These are phyloP conservation scores for Adoxophyes honmai DNA, from an alignment of 1,140 invertebrate genomes.

Conservation along the genomic window DNA sequence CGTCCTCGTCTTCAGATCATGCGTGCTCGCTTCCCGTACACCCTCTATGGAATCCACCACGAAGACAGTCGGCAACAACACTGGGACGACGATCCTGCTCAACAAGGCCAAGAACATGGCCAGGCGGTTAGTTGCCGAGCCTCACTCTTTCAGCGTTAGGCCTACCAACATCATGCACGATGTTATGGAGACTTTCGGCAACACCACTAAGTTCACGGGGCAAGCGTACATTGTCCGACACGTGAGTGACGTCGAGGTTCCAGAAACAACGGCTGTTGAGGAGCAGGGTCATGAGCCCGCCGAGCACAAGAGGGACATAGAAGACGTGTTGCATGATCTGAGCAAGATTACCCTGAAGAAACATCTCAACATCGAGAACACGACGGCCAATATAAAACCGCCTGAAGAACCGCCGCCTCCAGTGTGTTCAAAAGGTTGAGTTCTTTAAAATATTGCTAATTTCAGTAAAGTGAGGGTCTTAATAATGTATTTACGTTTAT, in stretches of 20 bases:
- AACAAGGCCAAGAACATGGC: conserved; percentile 73
- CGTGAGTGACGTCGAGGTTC: conserved; percentile 50
- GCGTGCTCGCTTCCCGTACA: conserved; percentile 73
- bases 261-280: conserved; percentile 39
- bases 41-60: conserved; percentile 64
- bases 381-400: conserved; percentile 68
- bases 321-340: conserved; percentile 69
- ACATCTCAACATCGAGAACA: conserved; percentile 67
- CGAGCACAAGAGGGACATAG: conserved; percentile 69
- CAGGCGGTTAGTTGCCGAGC: conserved; percentile 57
- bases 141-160: conserved; percentile 54
- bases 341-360: conserved; percentile 71
- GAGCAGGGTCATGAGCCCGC: conserved; percentile 52
- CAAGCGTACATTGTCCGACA: conserved; percentile 62
- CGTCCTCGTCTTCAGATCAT: conserved; percentile 78
- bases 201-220: conserved; percentile 46
- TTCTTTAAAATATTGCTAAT: too few species aligned
- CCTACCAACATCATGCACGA: conserved; percentile 71
- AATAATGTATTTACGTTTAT: too few species aligned
- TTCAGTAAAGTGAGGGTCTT: too few species aligned
- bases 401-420: conserved; percentile 53
- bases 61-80: conserved; percentile 62
- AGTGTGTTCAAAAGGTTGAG: too few species aligned
- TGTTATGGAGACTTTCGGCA: conserved; percentile 70
- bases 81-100: conserved; percentile 59